Conservation (phyloP, 2,888 invertebrate genomes). For the Lagria hirta region DNA sequence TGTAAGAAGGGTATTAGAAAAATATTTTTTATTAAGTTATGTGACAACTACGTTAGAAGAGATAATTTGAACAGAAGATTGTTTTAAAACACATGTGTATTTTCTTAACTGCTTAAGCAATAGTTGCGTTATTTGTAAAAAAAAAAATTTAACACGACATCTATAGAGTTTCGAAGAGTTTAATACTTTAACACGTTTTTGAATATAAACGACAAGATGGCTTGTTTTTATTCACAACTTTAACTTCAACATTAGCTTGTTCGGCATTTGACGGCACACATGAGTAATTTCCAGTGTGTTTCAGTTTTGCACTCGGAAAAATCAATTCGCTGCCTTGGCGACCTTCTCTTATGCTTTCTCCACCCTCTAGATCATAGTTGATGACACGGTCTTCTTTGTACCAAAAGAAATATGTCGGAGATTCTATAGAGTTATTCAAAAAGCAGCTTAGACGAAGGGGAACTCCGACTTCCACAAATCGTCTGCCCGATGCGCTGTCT, state of each 20-base stretch:
- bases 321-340: constrained; percentile 56
- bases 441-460: constrained; percentile 70
- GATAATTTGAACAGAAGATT: too few relatives aligned
- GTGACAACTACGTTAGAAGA: too few relatives aligned
- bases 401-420: constrained; percentile 76
- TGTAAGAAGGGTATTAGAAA: too few relatives aligned
- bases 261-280: constrained; percentile 79
- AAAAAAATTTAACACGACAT: too few relatives aligned
- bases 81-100: too few relatives aligned
- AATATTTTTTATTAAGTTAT: too few relatives aligned
- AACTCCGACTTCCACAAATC: constrained; percentile 62
- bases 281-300: constrained; percentile 78
- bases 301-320: constrained; percentile 57
- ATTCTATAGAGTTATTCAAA: constrained; percentile 68
- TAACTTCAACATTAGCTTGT: constrained; percentile 63
- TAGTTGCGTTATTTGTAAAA: too few relatives aligned
- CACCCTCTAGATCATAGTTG: constrained; percentile 73
- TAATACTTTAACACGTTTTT: too few relatives aligned
- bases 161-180: too few relatives aligned
- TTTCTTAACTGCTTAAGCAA: too few relatives aligned
- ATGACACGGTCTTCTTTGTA: constrained; percentile 84
- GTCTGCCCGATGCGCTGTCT: constrained; percentile 65
- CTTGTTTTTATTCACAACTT: too few relatives aligned
- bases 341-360: constrained; percentile 58
- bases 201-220: too few relatives aligned